Base-by-base conservation (phyloP, 2,888 invertebrate genomes). In the Erebia epiphron region DNA sequence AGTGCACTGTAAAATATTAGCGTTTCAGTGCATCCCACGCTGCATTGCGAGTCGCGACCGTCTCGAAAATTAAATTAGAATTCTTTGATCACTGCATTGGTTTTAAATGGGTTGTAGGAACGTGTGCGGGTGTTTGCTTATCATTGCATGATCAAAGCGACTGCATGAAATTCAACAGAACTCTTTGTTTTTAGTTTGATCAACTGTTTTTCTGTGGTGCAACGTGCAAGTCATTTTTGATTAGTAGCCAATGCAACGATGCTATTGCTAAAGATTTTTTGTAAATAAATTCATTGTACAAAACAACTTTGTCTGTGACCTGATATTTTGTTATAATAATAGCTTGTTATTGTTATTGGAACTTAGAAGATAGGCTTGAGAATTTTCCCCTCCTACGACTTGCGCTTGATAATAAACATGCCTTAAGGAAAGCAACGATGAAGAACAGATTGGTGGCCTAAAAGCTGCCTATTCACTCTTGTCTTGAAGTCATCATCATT, bases 41-140 rank as follows among this genome's bases (percentile, higher is more conserved):
- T 73, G 79, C 63, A 67, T 73, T 75, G 75, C 35, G 64, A 46
- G 64, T 73, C 75, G 75, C 35, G 64, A 46, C 54, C 41, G 56
- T 43, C 82, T 83, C 78, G 78, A 82, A 82, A 84, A 83, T 85
- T 80, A 85, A 90, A 89, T 90, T 86, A 86, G 84, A 82, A 86
- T 86, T 85, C 86, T 83, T 86, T 79, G 81, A 87, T 86, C 86
- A 82, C 78, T 78, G 65, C 75, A 80, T 82, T 82, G 80, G 80
- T 80, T 41, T 54, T 35, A 58, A 52, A 43, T 49, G 57, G 43
- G 41, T 26, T 61, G 43, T 54, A 26, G 11, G 21, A 62, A 62
- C 35, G 3, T 52, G 58, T 60, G 14, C 13, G 21, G 11, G 13
- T 70, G 54, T 46, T 11, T 56, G 18, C 16, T 66, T 70, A 21